These are phyloP conservation scores for Protonibea diacanthus DNA, from an alignment of 2,797 vertebrate genomes.

Conservation along the genomic window DNA sequence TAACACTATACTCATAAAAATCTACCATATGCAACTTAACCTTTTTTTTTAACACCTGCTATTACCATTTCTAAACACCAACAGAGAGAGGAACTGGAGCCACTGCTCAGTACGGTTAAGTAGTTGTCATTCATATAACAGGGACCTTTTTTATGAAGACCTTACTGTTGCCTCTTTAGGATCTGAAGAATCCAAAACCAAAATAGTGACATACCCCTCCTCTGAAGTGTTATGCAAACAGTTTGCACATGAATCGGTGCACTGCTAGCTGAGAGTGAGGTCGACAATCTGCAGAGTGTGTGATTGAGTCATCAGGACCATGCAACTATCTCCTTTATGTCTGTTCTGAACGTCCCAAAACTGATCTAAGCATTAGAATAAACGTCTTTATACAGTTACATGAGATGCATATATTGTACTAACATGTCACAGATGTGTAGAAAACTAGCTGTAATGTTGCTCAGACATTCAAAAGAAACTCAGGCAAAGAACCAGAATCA, in stretches of 20 bases:
- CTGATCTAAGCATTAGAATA: background rate
- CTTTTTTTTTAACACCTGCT: background rate
- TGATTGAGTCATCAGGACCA: background rate
- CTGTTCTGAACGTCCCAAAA: background rate
- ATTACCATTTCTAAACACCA: background rate
- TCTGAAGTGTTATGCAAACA: background rate
- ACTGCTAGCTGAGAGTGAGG: background rate
- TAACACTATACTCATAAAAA: conserved; percentile 26
- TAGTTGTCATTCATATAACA: no score
- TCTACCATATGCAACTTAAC: conserved; percentile 1
- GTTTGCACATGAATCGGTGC: background rate
- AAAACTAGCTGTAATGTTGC: background rate
- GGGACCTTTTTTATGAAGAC: no score
- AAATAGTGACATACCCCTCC: conserved; percentile 11
- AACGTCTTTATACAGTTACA: background rate
- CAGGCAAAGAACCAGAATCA: conserved; percentile 20
- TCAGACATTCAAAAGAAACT: conserved; percentile 6
- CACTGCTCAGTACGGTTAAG: no score
- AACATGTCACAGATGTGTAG: background rate
- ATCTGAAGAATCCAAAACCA: conserved; percentile 1
- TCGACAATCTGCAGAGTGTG: conserved; percentile 2
- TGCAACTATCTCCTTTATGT: background rate
- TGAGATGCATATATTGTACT: background rate
- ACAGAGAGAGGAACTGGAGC: background rate
- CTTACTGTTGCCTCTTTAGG: background rate